These are phyloP conservation scores for Tinea semifulvella DNA, from an alignment of 2,888 invertebrate species.

Conservation along the genomic window DNA sequence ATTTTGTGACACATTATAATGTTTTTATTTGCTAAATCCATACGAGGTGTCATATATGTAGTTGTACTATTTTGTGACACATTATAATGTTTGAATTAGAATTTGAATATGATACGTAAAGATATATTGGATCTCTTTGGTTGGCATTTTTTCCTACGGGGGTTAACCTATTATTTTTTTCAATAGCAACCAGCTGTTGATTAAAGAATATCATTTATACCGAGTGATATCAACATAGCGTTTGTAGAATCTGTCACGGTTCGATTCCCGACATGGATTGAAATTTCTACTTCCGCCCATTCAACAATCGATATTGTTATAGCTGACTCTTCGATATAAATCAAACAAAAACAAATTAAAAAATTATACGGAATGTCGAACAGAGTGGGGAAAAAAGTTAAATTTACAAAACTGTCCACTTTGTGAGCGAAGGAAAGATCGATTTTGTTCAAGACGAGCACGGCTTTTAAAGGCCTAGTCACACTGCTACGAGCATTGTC, in stretches of 20 bases:
- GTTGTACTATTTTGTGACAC: too few relatives aligned
- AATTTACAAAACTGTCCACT: slow-evolving; percentile 16
- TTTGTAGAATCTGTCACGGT: slow-evolving; percentile 57
- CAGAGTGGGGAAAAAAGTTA: slow-evolving; percentile 26
- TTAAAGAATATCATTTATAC: too few relatives aligned
- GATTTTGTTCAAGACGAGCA: slow-evolving; percentile 8
- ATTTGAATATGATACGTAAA: too few relatives aligned
- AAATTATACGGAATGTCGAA: slow-evolving; percentile 29
- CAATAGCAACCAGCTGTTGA: neutral
- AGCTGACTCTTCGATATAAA: slow-evolving; percentile 48
- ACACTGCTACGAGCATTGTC: too few relatives aligned
- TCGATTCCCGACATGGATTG: slow-evolving; percentile 45
- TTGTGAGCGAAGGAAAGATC: slow-evolving; percentile 10
- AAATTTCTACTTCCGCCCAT: slow-evolving; percentile 57
- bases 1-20: too few relatives aligned
- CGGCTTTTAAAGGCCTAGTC: too few relatives aligned
- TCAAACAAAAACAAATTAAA: slow-evolving; percentile 47
- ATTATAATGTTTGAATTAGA: too few relatives aligned
- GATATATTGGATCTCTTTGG: too few relatives aligned
- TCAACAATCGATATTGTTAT: slow-evolving; percentile 58
- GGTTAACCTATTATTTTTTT: neutral
- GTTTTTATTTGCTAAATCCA: too few relatives aligned
- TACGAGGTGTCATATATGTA: too few relatives aligned
- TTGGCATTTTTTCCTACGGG: too few relatives aligned
- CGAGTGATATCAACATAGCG: slow-evolving; percentile 15